Conservation (phyloP, 2,797 vertebrate species). For the Hoplostethus atlanticus region DNA sequence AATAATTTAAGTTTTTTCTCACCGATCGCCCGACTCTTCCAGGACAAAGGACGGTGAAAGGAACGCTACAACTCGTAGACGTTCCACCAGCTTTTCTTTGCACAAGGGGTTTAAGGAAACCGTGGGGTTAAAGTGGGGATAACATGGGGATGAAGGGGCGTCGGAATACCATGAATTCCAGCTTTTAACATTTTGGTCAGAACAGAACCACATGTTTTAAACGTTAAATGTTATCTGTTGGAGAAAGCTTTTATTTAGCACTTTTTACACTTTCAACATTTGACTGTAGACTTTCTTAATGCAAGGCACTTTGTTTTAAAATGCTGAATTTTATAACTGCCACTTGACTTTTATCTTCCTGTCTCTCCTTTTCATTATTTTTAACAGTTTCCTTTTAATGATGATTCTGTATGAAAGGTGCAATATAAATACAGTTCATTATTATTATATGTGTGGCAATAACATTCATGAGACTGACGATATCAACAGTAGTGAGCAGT, state of each 20-base stretch:
- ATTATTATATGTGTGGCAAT: background rate
- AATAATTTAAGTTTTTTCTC: slow-evolving; percentile 1
- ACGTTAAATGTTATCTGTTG: too few species aligned
- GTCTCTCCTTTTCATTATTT: too few species aligned
- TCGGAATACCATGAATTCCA: slow-evolving; percentile 60
- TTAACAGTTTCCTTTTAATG: too few species aligned
- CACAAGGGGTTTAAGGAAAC: slow-evolving; percentile 51
- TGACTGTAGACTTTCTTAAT: too few species aligned
- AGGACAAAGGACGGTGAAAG: slow-evolving; percentile 5
- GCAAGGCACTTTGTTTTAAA: too few species aligned
- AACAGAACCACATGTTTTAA: background rate
- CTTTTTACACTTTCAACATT: too few species aligned
- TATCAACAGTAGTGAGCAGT: background rate
- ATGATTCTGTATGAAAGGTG: too few species aligned
- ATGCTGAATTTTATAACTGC: too few species aligned
- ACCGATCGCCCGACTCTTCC: background rate
- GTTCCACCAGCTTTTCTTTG: slow-evolving; percentile 45
- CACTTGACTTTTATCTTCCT: too few species aligned
- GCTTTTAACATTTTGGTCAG: slow-evolving; percentile 26
- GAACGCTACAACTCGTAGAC: slow-evolving; percentile 3
- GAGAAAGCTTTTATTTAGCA: too few species aligned
- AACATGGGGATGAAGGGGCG: background rate
- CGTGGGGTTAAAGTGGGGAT: slow-evolving; percentile 35
- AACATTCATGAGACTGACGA: background rate
- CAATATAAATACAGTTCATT: too few species aligned